Base-by-base conservation (phyloP, 2,113 vertebrate genomes). In the Melospiza georgiana region DNA sequence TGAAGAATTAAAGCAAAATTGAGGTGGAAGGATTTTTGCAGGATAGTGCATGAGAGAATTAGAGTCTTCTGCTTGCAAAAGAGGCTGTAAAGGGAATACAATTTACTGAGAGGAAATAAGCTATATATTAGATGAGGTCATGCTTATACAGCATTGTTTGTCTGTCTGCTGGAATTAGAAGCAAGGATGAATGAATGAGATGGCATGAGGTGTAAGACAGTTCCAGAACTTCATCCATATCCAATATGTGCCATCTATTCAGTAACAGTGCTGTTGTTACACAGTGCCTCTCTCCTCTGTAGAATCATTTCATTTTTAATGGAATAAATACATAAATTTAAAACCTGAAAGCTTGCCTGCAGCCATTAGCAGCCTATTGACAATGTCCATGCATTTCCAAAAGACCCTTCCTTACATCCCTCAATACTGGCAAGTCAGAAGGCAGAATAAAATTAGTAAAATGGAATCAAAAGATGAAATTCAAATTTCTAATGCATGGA, bases 311-410 rank as follows among this genome's bases (percentile, higher is more conserved):
- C 58, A 62, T 94, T 96, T 95, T 95, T 94, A 96, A 94, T 95
- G 71, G 87, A 95, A 94, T 97, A 96, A 95, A 97, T 87, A 71
- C 78, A 94, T 91, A 93, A 91, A 94, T 94, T 95, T 93, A 51
- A 89, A 91, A 93, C 69, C 46, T 66, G 74, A 82, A 87, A 69
- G n/a, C 44, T 87, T 85, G 69, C 78, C 84, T 96, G 94, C 91
- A 97, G 95, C 95, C 95, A 95, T 95, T 96, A 97, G 88, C 69
- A 96, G 95, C 96, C 96, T 97, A 95, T 96, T 97, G 78, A 90
- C 66, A 93, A 80, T 11, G 49, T 78, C 51, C 35, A 44, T 19
- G 11, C 52, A 63, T 94, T 91, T 76, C 81, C 63, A 66, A 83
- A 74, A 76, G n/a, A 39, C 54, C 8, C 23, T 78, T 87, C 30